Conservation (phyloP, 1,140 invertebrate species). For the Calliopsis andreniformis region DNA sequence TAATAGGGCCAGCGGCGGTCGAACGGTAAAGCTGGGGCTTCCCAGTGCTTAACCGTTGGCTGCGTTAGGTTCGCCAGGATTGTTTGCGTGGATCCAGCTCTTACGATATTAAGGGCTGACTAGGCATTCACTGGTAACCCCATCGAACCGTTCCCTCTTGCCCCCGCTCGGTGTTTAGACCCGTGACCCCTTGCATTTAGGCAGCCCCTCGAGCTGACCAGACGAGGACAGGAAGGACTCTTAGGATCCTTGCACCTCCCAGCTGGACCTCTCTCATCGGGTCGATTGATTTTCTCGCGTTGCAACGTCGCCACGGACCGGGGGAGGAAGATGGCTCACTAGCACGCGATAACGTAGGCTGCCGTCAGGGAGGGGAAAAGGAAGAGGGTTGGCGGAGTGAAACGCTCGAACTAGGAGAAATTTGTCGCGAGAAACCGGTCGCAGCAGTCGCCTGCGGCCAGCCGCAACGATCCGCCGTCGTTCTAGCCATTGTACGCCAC, state of each 20-base stretch:
- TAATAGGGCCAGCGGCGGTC: slow-evolving; percentile 75
- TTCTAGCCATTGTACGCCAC: slow-evolving; percentile 63
- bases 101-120: slow-evolving; percentile 81
- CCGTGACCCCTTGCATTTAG: slow-evolving; percentile 28
- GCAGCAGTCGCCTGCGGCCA: slow-evolving; percentile 79
- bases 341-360: slow-evolving; percentile 15
- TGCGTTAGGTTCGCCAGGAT: slow-evolving; percentile 69
- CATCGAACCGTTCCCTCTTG: slow-evolving; percentile 29
- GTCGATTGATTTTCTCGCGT: slow-evolving; percentile 78
- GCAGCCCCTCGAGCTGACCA: slow-evolving; percentile 19
- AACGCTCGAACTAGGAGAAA: slow-evolving; percentile 56
- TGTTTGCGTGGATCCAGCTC: slow-evolving; percentile 80
- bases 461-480: slow-evolving; percentile 77
- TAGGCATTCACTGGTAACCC: slow-evolving; percentile 72
- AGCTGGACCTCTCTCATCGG: slow-evolving; percentile 23
- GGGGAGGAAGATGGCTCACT: background rate
- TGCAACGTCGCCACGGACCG: slow-evolving; percentile 1
- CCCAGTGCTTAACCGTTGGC: slow-evolving; percentile 77
- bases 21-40: slow-evolving; percentile 63
- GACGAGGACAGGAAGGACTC: slow-evolving; percentile 28
- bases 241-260: slow-evolving; percentile 20
- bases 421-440: slow-evolving; percentile 71
- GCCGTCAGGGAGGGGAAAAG: slow-evolving; percentile 10
- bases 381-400: slow-evolving; percentile 12
- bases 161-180: slow-evolving; percentile 50